Conservation (phyloP, 1,140 invertebrate genomes). For the Drosophila parabipectinata region DNA sequence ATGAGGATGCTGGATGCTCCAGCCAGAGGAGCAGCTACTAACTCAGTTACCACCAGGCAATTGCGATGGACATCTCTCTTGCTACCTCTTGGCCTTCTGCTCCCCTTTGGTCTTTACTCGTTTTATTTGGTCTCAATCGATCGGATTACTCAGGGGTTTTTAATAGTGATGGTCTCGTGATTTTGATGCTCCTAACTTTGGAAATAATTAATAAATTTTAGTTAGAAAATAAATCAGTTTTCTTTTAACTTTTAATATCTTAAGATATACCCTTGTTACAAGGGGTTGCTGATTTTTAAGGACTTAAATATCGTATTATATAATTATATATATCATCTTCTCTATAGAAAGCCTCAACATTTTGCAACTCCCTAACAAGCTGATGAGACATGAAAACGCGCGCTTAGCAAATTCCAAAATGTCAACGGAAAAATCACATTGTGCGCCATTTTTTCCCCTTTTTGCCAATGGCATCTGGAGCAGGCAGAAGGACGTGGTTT, state of each 20-base stretch:
- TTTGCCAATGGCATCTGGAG: constrained; percentile 51
- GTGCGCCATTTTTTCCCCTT: constrained; percentile 73
- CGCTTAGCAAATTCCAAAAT: constrained; percentile 83
- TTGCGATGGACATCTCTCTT: constrained; percentile 76
- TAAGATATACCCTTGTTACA: too few relatives aligned
- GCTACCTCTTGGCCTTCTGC: constrained; percentile 4
- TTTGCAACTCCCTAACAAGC: constrained; percentile 74
- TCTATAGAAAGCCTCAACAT: constrained; percentile 15
- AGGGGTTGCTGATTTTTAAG: neutral
- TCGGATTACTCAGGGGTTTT: constrained; percentile 1
- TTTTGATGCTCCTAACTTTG: neutral
- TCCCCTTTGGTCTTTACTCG: neutral
- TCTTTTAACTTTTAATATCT: too few relatives aligned
- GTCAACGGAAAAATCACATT: constrained; percentile 82
- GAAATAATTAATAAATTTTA: neutral
- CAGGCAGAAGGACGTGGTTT: constrained; percentile 20
- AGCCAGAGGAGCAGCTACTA: constrained; percentile 65
- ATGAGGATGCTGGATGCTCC: constrained; percentile 18
- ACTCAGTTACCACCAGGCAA: constrained; percentile 75
- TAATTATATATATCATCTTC: neutral
- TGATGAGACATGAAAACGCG: constrained; percentile 83
- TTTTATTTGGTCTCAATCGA: constrained; percentile 48
- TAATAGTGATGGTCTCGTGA: constrained; percentile 25
- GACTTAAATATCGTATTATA: neutral
- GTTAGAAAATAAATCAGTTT: too few relatives aligned